A percentile compares a stretch with the other conserved stretches of the same genome.
Evolutionary conservation across 2,113 vertebrate genomes (phyloP).

Genomic region (Addax nasomaculatus): DNA sequence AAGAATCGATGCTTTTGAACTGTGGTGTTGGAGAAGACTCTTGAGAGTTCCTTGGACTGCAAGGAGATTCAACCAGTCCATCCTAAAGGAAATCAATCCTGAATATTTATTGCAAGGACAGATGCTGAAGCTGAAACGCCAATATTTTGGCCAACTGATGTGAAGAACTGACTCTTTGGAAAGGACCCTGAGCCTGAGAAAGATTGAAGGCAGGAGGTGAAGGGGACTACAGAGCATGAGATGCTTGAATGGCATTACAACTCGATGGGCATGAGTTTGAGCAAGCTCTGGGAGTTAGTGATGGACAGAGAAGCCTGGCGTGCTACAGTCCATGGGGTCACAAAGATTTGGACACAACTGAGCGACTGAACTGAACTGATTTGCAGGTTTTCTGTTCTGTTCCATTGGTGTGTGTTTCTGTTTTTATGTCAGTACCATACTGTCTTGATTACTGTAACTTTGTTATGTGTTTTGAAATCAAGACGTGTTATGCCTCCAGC

Average conservation of each 20-base stretch:
- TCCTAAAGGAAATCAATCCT: not conserved
- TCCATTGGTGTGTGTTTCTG: not conserved
- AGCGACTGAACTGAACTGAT: not conserved
- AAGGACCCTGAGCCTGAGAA: not conserved
- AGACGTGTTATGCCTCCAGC: not conserved
- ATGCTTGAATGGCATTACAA: not conserved
- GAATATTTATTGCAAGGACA: not conserved
- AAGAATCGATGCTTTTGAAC: not conserved
- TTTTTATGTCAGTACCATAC: not conserved
- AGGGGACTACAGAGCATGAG: not conserved
- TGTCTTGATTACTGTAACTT: not conserved
- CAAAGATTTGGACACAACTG: rapidly evolving
- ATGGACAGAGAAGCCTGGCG: not conserved
- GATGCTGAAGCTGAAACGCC: not conserved
- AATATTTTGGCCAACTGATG: not conserved
- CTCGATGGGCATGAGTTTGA: not conserved
- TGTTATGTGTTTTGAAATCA: not conserved
- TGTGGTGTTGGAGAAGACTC: not conserved
- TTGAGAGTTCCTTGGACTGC: not conserved
- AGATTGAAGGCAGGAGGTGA: not conserved
- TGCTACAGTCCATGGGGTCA: rapidly evolving
- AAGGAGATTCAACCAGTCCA: not conserved
- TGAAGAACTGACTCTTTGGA: not conserved
- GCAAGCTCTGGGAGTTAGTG: rapidly evolving
- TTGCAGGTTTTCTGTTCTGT: not conserved